Evolutionary conservation across 2,797 vertebrate species (phyloP), one percentile per base, ranked within the genome.

Genomic region (Aldrovandia affinis): DNA sequence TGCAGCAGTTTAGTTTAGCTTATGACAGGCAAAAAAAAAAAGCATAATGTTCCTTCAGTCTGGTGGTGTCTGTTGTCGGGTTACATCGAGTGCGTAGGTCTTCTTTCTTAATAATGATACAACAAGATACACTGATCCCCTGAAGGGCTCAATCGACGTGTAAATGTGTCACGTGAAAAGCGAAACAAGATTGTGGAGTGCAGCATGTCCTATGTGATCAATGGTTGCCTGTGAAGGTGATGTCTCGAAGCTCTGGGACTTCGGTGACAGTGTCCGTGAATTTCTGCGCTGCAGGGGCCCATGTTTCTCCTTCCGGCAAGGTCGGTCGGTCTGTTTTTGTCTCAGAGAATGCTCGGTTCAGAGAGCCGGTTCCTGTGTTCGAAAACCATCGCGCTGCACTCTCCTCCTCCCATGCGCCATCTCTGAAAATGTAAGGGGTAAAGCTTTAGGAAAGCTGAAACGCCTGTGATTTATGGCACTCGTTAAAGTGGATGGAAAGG

Each of bases 391-490:
- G 77, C 12, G 47, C 77, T 54, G 0, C 28, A 12, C 78, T 52
- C 9, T 54, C 2, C 20, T 33, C 54, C 8, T 2, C 14, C 18
- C 9, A 8, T 33, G 30, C 61, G 3, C 7, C 3, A 2, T 77
- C 22, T 47, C 42, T 47, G 73, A n/a, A 77, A 77, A 57, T 47
- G 47, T 52, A 57, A 52, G 30, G 50, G 78, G 6, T 25, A 18
- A n/a, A n/a, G 14, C 54, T 80, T 36, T 9, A 36, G 39, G 68
- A 39, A 15, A 3, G 1, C n/a, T 6, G 25, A 25, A 55, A 57
- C 0, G 44, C 28, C 0, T 8, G 54, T 61, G 80, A 81, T 81
- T 81, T 81, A 81, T 36, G 25, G 80, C 57, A n/a, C 75, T 80
- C 22, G 54, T 59, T 80, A 80, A 57, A 54, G 30, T 50, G 78